Evolutionary conservation across 1,140 invertebrate genomes (phyloP).

Genomic region (Papilio polyxenes): DNA sequence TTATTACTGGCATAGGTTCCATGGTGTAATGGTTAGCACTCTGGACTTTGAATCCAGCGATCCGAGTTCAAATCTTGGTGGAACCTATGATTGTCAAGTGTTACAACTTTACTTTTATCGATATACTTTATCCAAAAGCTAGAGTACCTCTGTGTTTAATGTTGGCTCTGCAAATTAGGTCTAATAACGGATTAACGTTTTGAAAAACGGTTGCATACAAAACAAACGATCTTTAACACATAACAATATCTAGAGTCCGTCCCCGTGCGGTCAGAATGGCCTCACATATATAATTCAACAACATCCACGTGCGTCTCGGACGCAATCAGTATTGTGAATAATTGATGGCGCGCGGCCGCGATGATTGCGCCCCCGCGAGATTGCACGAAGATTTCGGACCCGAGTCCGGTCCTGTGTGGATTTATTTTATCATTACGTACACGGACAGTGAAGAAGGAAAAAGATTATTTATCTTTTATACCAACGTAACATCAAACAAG

Average conservation of each 20-base stretch:
- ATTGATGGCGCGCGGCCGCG: slow-evolving; percentile 66
- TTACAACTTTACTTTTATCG: no score
- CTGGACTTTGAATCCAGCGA: slow-evolving; percentile 40
- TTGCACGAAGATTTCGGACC: slow-evolving; percentile 62
- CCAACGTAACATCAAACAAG: background rate
- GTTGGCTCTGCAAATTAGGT: no score
- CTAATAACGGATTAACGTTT: no score
- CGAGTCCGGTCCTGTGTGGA: slow-evolving; percentile 47
- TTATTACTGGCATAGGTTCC: slow-evolving; percentile 10
- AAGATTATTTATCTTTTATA: background rate
- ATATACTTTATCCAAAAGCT: no score
- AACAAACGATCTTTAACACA: slow-evolving; percentile 30
- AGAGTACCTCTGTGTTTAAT: no score
- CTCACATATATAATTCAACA: slow-evolving; percentile 71
- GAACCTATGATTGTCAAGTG: background rate
- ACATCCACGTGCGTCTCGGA: slow-evolving; percentile 75
- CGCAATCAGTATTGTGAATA: slow-evolving; percentile 81
- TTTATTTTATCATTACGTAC: slow-evolving; percentile 46
- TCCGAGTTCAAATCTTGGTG: slow-evolving; percentile 35
- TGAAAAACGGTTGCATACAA: background rate
- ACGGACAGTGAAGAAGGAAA: background rate
- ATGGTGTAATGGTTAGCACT: slow-evolving; percentile 40
- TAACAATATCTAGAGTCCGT: slow-evolving; percentile 44
- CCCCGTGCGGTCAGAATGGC: slow-evolving; percentile 58
- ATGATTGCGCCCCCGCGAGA: slow-evolving; percentile 73